Evolutionary conservation across 1,140 invertebrate genomes (phyloP), one percentile per base, ranked within the genome.

Genomic region (Sycobia sp.): DNA sequence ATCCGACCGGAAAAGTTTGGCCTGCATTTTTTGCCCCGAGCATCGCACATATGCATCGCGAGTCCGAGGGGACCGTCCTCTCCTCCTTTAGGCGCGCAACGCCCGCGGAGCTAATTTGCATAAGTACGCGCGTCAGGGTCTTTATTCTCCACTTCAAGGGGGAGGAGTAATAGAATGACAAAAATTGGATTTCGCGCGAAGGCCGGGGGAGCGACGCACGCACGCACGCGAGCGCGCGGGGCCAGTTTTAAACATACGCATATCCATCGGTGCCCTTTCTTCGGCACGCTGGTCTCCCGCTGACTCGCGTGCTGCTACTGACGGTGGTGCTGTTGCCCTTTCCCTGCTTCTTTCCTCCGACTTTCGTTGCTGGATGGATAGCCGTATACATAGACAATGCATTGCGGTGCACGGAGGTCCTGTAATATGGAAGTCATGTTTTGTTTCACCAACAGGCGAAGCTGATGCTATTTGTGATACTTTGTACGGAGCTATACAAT

Each of bases 11-110:
- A 36, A 49, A 46, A 55, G 39, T 56, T 62, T 62, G 61, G 56
- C 61, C 61, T 62, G 61, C 23, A 62, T 62, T 56, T 62, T 62
- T 56, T 62, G 46, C 20, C 7, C 54, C n/a, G n/a, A n/a, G n/a
- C n/a, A n/a, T n/a, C n/a, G n/a, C n/a, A n/a, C n/a, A n/a, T n/a
- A n/a, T n/a, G n/a, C n/a, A n/a, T n/a, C n/a, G n/a, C n/a, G n/a
- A n/a, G n/a, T n/a, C n/a, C n/a, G n/a, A n/a, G n/a, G n/a, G n/a
- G n/a, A n/a, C n/a, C n/a, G n/a, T n/a, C n/a, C n/a, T n/a, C n/a
- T n/a, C n/a, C n/a, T n/a, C n/a, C n/a, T n/a, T n/a, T n/a, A n/a
- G n/a, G n/a, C n/a, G n/a, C n/a, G n/a, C n/a, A n/a, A n/a, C n/a
- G n/a, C n/a, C n/a, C n/a, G n/a, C n/a, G n/a, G n/a, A n/a, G n/a